A percentile compares a stretch with the other conserved stretches of the same genome.
These are phyloP conservation scores for Sphenodon punctatus DNA, from an alignment of 2,797 vertebrate species.

Conservation along the genomic window DNA sequence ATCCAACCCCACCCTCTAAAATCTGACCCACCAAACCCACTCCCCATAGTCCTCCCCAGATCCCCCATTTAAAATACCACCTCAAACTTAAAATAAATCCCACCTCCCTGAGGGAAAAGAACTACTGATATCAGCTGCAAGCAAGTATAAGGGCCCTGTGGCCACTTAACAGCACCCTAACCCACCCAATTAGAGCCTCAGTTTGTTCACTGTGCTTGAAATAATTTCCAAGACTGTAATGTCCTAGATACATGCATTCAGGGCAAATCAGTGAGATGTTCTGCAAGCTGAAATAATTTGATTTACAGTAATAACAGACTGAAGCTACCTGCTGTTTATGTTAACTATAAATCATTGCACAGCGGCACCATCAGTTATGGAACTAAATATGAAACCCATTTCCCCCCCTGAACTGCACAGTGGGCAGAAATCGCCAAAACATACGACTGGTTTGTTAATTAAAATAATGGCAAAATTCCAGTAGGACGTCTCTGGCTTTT, in stretches of 20 bases:
- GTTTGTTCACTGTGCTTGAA: neutral
- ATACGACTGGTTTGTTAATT: constrained; percentile 45
- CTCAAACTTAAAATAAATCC: too few species aligned
- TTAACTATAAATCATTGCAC: constrained; percentile 25
- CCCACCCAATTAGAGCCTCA: neutral
- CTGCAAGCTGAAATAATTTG: constrained; percentile 44
- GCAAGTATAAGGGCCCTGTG: too few species aligned
- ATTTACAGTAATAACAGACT: constrained; percentile 36
- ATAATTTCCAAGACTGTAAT: constrained; percentile 16
- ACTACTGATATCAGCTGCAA: too few species aligned
- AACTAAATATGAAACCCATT: constrained; percentile 30
- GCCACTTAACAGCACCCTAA: too few species aligned
- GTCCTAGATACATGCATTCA: neutral
- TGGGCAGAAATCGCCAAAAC: constrained; percentile 42
- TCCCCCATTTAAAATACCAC: too few species aligned
- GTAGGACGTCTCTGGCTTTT: constrained; percentile 33
- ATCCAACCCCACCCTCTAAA: too few species aligned
- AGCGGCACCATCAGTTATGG: constrained; percentile 1
- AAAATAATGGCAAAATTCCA: constrained; percentile 40
- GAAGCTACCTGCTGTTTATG: constrained; percentile 25
- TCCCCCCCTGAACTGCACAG: constrained; percentile 24
- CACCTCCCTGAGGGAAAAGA: too few species aligned
- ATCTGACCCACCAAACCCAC: too few species aligned
- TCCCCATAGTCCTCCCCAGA: too few species aligned
- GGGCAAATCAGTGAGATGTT: constrained; percentile 6